Base-by-base conservation (phyloP, 2,888 invertebrate species). In the Stegana nigrithorax region DNA sequence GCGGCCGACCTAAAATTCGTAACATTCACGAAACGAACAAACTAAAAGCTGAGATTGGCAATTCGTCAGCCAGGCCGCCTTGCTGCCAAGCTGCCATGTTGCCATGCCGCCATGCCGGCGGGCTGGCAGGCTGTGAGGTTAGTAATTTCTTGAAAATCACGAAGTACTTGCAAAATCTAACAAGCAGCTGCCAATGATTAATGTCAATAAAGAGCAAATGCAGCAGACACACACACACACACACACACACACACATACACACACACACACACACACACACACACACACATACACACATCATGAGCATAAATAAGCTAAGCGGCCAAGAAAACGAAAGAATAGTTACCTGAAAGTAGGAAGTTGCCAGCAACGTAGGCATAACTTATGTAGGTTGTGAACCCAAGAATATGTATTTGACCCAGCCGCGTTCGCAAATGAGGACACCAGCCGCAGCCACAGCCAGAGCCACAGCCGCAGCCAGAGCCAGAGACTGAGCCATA, bases 121-220 rank as follows among this genome's bases (percentile, higher is more conserved):
- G n/a, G n/a, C n/a, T 32, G 36, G 36, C 32, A 47, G 23, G 21
- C 12, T 25, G 12, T n/a, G 21, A 12, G 4, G 25, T 61, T 62
- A 58, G 59, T 59, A 67, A 60, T 67, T 51, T 51, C 27, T 45
- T 27, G 60, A 39, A 8, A 56, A 59, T 45, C 60, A 60, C 60
- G 60, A 60, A 36, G 63, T 62, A 63, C 69, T 77, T 73, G 75
- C 71, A 75, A 73, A 71, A 73, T 78, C 71, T 73, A 70, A 67
- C 73, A 75, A 73, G 78, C 69, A 61, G 51, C 69, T 73, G 78
- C 71, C 60, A 76, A 78, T 76, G 75, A 78, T 76, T 76, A 76
- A 76, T 78, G 75, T 75, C 78, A 76, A 76, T 76, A 76, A 70
- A 73, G 65, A 64, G 65, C 67, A 66, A 69, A 61, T 65, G 67